Conservation (phyloP, 2,888 invertebrate genomes). For the Cheilosia vernalis region DNA sequence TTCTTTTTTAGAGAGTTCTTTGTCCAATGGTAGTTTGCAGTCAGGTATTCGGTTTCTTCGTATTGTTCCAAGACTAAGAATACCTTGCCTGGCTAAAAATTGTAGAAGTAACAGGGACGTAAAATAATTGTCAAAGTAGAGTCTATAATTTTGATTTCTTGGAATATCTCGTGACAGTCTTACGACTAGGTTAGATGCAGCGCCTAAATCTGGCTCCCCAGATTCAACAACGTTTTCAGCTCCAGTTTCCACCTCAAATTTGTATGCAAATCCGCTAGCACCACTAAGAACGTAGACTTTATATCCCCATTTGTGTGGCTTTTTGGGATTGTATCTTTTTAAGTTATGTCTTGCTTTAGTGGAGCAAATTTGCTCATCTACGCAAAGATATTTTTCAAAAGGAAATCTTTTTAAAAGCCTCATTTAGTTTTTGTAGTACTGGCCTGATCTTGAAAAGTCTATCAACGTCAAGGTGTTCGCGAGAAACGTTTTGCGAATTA, state of each 20-base stretch:
- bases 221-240: too few relatives aligned
- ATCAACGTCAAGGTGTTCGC: background rate
- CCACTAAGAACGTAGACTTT: too few relatives aligned
- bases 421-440: background rate
- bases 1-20: background rate
- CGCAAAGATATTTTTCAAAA: slow-evolving; percentile 9
- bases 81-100: slow-evolving; percentile 1
- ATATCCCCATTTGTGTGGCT: too few relatives aligned
- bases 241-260: too few relatives aligned
- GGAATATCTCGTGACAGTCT: background rate
- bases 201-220: background rate
- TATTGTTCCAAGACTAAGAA: slow-evolving; percentile 5
- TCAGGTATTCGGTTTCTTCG: background rate
- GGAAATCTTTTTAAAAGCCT: background rate
- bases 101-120: slow-evolving; percentile 11
- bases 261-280: too few relatives aligned
- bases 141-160: too few relatives aligned
- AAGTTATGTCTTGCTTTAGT: slow-evolving; percentile 15
- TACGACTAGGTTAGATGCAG: background rate
- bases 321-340: background rate
- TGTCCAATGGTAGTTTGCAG: slow-evolving; percentile 4
- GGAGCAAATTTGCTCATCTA: slow-evolving; percentile 27
- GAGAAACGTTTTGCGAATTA: background rate
- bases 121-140: slow-evolving; percentile 19
- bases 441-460: background rate